phyloP scores from a whole-genome alignment of 2,888 invertebrate genomes.

The Troides aeacus region DNA sequence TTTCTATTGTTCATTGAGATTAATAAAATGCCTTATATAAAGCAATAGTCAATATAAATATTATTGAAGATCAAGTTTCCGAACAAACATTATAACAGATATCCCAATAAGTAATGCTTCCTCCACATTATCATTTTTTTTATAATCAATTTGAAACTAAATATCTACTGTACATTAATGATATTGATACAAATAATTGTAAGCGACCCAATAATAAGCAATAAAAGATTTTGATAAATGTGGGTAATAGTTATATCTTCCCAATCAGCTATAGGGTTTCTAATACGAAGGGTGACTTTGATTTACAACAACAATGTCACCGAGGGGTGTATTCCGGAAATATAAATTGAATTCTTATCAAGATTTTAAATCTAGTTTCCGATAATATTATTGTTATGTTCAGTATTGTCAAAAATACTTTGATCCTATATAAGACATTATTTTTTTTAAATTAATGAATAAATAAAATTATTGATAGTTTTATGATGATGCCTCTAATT shows the following conservation, averaged over 20 bases:
- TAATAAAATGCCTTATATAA: no score
- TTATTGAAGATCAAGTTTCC: no score
- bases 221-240: conserved; percentile 48
- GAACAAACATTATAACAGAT: no score
- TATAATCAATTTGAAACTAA: background rate
- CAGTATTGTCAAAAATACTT: background rate
- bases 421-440: background rate
- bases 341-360: conserved; percentile 71
- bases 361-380: conserved; percentile 42
- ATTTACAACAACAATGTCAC: conserved; percentile 66
- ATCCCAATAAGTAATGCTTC: no score
- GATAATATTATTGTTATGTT: conserved; percentile 1
- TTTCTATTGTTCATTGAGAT: no score
- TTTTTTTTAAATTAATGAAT: background rate
- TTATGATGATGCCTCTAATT: no score
- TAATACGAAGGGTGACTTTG: conserved; percentile 57
- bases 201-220: conserved; percentile 31
- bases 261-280: conserved; percentile 42
- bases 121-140: no score
- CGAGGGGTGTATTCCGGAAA: conserved; percentile 49
- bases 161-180: background rate
- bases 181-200: conserved; percentile 2
- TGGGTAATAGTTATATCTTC: conserved; percentile 44
- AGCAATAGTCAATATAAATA: no score
- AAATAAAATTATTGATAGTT: no score